These are phyloP conservation scores for Napeogenes sylphis DNA, from an alignment of 2,888 invertebrate genomes.

Conservation along the genomic window DNA sequence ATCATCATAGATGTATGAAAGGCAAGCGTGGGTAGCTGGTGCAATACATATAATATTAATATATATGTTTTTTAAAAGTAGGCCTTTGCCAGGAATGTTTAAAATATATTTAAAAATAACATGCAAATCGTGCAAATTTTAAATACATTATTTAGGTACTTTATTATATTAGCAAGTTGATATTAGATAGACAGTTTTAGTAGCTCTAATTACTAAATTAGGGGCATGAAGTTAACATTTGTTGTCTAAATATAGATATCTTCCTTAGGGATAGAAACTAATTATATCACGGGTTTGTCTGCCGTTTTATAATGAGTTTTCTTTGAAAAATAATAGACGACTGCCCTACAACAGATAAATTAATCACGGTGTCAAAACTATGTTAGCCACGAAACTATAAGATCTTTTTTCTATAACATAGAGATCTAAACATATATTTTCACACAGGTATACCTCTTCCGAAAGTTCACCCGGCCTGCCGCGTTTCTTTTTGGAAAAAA, in stretches of 20 bases:
- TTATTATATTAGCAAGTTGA: constrained; percentile 34
- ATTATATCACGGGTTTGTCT: constrained; percentile 28
- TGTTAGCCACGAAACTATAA: constrained; percentile 73
- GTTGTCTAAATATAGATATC: constrained; percentile 10
- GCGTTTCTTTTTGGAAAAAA: constrained; percentile 81
- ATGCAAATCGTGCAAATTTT: constrained; percentile 22
- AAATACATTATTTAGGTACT: constrained; percentile 10
- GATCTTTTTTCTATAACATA: constrained; percentile 60
- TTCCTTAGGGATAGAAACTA: constrained; percentile 28
- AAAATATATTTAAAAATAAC: background rate
- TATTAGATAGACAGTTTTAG: constrained; percentile 63
- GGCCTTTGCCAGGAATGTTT: background rate
- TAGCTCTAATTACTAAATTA: constrained; percentile 35
- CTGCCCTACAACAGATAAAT: constrained; percentile 40
- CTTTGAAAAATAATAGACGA: constrained; percentile 16
- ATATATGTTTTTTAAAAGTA: background rate
- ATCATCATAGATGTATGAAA: background rate
- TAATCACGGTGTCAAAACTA: constrained; percentile 67
- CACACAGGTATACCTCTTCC: constrained; percentile 82
- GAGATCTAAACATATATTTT: constrained; percentile 69
- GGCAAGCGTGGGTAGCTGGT: constrained; percentile 25
- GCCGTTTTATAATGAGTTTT: constrained; percentile 33
- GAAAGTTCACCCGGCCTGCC: constrained; percentile 89
- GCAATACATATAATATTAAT: constrained; percentile 1
- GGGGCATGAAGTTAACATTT: constrained; percentile 9